Percentiles rank a stretch among this genome's conserved stretches.
phyloP scores from a whole-genome alignment of 2,888 invertebrate genomes.

The Noctua pronuba region DNA sequence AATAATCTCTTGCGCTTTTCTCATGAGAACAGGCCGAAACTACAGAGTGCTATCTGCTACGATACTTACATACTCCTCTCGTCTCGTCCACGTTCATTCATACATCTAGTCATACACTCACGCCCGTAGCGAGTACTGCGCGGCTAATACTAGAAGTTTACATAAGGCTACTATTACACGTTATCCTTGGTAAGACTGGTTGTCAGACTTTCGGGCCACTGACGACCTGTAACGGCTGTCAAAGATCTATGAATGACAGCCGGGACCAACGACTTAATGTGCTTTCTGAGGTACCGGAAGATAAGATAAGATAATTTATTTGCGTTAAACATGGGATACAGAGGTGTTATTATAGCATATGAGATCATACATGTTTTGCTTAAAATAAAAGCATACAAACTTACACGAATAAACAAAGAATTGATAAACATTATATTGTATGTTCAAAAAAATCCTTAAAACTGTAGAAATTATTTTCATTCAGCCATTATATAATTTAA shows the following conservation, averaged over 20 bases:
- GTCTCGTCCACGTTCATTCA: neutral
- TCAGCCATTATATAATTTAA: too few relatives aligned
- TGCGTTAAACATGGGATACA: too few relatives aligned
- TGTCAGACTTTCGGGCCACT: neutral
- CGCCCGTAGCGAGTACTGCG: neutral
- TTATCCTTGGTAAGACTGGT: neutral
- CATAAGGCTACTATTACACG: neutral
- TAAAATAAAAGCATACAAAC: too few relatives aligned
- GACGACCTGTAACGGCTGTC: neutral
- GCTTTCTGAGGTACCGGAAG: neutral
- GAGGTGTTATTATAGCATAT: too few relatives aligned
- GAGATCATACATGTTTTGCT: too few relatives aligned
- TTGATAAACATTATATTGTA: too few relatives aligned
- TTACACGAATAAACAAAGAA: too few relatives aligned
- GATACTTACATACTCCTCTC: neutral
- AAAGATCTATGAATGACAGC: neutral
- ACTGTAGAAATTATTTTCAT: too few relatives aligned
- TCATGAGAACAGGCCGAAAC: neutral
- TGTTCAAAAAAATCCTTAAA: too few relatives aligned
- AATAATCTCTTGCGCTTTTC: neutral
- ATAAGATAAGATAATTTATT: too few relatives aligned
- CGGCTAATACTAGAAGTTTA: neutral
- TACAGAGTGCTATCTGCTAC: neutral
- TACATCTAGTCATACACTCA: neutral
- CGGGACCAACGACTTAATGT: neutral